Conservation (phyloP, 1,140 invertebrate genomes). For the Lethocerus indicus region DNA sequence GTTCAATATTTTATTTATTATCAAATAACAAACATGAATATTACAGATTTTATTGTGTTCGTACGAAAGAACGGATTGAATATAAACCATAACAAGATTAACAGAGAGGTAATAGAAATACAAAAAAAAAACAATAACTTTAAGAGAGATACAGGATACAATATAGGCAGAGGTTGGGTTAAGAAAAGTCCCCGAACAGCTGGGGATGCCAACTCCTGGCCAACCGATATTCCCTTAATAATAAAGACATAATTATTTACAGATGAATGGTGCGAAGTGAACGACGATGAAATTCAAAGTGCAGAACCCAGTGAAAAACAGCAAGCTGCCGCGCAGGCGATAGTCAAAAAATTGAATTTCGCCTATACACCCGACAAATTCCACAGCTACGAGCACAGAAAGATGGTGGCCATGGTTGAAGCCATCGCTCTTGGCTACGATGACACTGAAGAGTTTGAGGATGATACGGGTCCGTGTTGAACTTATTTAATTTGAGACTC, state of each 20-base stretch:
- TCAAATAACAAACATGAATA: too few relatives aligned
- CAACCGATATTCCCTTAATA: not conserved
- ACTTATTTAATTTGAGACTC: too few relatives aligned
- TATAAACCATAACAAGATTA: too few relatives aligned
- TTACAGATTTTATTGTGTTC: too few relatives aligned
- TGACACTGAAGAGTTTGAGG: not conserved
- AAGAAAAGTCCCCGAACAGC: not conserved
- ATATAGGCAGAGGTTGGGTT: too few relatives aligned
- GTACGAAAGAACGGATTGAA: too few relatives aligned
- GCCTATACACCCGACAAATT: slow-evolving; percentile 7
- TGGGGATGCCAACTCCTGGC: not conserved
- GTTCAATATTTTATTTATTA: too few relatives aligned
- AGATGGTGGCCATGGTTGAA: slow-evolving; percentile 9
- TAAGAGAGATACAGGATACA: too few relatives aligned
- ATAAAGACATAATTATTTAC: not conserved
- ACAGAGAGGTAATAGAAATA: too few relatives aligned
- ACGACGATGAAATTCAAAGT: too few relatives aligned
- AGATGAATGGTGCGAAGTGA: not conserved
- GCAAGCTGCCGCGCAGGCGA: not conserved
- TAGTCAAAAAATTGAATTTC: slow-evolving; percentile 10
- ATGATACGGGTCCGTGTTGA: slow-evolving; percentile 10
- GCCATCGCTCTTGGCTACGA: slow-evolving; percentile 9
- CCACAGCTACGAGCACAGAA: slow-evolving; percentile 4
- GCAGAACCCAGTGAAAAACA: too few relatives aligned
- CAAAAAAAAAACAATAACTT: too few relatives aligned